Evolutionary conservation across 2,888 invertebrate species (phyloP).

Genomic region (Brachypalpus laphriformis): DNA sequence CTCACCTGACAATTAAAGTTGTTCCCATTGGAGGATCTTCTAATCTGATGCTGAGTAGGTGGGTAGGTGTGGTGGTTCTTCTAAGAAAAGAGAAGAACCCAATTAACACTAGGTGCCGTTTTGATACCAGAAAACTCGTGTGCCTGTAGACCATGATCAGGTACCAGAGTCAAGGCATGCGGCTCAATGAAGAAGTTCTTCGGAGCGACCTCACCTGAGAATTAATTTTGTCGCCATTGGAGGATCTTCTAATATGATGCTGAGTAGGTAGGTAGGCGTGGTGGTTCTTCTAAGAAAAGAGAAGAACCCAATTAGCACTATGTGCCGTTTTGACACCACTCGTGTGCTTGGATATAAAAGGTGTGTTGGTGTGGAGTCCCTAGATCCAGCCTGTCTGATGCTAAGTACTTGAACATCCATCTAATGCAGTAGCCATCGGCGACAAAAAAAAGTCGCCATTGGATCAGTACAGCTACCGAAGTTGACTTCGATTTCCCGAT

Average conservation of each 20-base stretch:
- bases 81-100: too few species aligned
- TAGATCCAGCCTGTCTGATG: too few species aligned
- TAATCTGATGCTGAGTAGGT: constrained; percentile 87
- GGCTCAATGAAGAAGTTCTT: constrained; percentile 87
- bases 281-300: too few species aligned
- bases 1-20: constrained; percentile 82
- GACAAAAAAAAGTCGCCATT: constrained; percentile 90
- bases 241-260: constrained; percentile 86
- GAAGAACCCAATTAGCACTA: too few species aligned
- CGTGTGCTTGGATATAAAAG: too few species aligned
- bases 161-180: constrained; percentile 92
- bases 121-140: too few species aligned
- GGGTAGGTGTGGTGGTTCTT: too few species aligned
- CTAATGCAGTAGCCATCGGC: constrained; percentile 93
- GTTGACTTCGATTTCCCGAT: constrained; percentile 88
- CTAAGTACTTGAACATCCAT: constrained; percentile 90
- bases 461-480: constrained; percentile 87
- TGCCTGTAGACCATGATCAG: too few species aligned
- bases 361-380: too few species aligned
- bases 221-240: constrained; percentile 86
- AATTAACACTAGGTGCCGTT: too few species aligned
- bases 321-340: too few species aligned
- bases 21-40: constrained; percentile 87
- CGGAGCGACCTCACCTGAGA: constrained; percentile 82
- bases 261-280: too few species aligned